Evolutionary conservation across 2,113 vertebrate genomes (phyloP).

Genomic region (Lota lota): DNA sequence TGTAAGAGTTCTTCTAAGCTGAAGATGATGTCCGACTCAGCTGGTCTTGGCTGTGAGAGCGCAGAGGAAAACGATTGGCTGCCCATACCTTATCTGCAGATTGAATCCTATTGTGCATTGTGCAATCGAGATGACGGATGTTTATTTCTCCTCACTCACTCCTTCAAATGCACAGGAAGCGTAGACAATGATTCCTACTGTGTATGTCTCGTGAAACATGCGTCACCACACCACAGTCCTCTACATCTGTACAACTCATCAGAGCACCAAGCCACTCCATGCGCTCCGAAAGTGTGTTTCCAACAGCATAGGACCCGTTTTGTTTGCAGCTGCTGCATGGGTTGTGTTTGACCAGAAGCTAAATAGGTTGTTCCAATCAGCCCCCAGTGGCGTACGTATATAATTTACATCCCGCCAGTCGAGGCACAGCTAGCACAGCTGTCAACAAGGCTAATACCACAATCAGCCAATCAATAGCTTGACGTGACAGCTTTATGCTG

Average conservation of each 20-base stretch:
- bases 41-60: conserved; percentile 48
- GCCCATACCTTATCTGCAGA: conserved; percentile 13
- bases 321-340: not conserved
- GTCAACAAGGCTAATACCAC: conserved; percentile 36
- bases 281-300: no score
- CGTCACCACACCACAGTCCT: no score
- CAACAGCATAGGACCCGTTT: no score
- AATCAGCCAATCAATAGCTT: conserved; percentile 39
- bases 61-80: conserved; percentile 38
- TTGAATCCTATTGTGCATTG: conserved; percentile 14
- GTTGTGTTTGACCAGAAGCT: conserved; percentile 32
- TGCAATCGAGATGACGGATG: conserved; percentile 38
- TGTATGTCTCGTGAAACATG: no score
- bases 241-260: no score
- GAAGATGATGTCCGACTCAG: conserved; percentile 55
- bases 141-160: conserved; percentile 30
- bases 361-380: conserved; percentile 55
- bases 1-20: conserved; percentile 50
- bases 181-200: no score
- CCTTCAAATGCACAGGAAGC: conserved; percentile 5
- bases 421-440: conserved; percentile 37
- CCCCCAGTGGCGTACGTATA: conserved; percentile 36
- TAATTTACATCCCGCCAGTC: conserved; percentile 49
- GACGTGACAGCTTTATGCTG: conserved; percentile 23
- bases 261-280: no score